phyloP scores from a whole-genome alignment of 2,797 vertebrate species.

The Dicrostonyx torquatus region DNA sequence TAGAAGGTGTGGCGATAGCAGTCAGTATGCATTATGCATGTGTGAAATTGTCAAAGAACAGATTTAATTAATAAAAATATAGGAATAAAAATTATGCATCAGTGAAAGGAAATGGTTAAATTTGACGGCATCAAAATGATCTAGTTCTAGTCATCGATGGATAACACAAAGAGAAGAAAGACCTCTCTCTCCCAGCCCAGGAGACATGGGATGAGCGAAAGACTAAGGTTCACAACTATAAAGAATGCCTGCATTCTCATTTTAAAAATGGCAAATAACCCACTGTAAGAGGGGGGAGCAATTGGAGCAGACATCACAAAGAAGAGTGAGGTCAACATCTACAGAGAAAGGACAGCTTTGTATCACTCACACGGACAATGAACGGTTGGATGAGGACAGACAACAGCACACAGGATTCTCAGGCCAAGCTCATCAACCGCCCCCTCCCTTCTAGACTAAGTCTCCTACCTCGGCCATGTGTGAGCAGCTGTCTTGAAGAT shows the following conservation, averaged over 20 bases:
- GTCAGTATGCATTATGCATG: background rate
- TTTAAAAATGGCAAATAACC: background rate
- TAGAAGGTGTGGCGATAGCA: rapidly evolving
- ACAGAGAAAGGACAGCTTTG: background rate
- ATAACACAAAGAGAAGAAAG: background rate
- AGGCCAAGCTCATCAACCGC: background rate
- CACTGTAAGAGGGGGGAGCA: background rate
- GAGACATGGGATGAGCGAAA: background rate
- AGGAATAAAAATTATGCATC: background rate
- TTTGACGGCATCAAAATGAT: slow-evolving; percentile 7
- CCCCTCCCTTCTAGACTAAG: background rate
- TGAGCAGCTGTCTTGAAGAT: background rate
- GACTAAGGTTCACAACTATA: background rate
- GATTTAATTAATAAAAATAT: background rate
- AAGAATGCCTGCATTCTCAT: background rate
- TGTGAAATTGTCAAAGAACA: background rate
- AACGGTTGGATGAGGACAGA: background rate
- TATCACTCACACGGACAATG: background rate
- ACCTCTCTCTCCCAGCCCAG: background rate
- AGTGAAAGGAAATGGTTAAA: background rate
- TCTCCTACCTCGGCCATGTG: background rate
- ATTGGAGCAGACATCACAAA: background rate
- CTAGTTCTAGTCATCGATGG: background rate
- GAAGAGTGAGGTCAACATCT: background rate
- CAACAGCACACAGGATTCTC: no score